phyloP scores from a whole-genome alignment of 1,140 invertebrate genomes.

The Trichogramma pretiosum region DNA sequence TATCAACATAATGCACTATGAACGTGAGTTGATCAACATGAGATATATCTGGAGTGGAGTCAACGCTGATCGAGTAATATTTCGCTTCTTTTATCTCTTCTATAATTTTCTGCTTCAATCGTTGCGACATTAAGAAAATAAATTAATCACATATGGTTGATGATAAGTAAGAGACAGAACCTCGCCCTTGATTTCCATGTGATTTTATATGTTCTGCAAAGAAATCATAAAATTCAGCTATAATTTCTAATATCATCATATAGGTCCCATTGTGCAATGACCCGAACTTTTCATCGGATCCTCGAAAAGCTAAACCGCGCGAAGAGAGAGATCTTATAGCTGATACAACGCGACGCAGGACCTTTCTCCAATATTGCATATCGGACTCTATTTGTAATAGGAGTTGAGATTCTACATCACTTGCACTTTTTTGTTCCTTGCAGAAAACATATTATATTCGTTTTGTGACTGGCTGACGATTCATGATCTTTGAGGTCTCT shows the following conservation, averaged over 20 bases:
- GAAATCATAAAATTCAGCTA: conserved; percentile 23
- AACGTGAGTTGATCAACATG: conserved; percentile 1
- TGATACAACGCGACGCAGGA: conserved; percentile 24
- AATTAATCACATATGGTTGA: conserved; percentile 28
- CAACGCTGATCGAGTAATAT: conserved; percentile 26
- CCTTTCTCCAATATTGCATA: conserved; percentile 22
- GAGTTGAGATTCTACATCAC: not conserved
- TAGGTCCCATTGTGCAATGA: conserved; percentile 26
- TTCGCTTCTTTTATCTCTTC: conserved; percentile 17
- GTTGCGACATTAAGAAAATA: conserved; percentile 20
- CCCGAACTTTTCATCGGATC: conserved; percentile 23
- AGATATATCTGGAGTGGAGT: conserved; percentile 25
- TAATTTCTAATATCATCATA: conserved; percentile 21
- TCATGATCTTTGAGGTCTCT: not conserved
- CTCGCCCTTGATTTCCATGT: conserved; percentile 19
- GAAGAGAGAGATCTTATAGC: conserved; percentile 23
- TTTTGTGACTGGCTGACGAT: not conserved
- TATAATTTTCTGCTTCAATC: conserved; percentile 17
- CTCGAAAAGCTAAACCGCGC: conserved; percentile 25
- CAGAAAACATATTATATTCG: not conserved
- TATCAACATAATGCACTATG: not conserved
- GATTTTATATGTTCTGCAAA: conserved; percentile 20
- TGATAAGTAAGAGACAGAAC: conserved; percentile 26
- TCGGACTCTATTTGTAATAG: not conserved
- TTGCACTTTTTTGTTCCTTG: not conserved